Conservation (phyloP, 2,888 invertebrate genomes). For the Macrosiphum euphorbiae region DNA sequence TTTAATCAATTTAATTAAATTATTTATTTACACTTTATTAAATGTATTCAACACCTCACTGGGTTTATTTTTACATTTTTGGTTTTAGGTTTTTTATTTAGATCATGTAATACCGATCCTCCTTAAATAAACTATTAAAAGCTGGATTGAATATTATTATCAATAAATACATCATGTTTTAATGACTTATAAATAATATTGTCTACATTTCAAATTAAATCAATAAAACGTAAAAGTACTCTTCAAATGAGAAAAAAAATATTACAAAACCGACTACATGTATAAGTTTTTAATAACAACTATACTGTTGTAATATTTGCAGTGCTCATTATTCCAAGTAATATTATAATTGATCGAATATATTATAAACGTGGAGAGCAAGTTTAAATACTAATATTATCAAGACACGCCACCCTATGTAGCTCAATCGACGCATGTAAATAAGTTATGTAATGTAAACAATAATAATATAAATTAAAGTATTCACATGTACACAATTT, state of each 20-base stretch:
- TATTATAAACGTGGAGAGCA: not conserved
- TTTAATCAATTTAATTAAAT: not conserved
- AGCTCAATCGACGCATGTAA: not conserved
- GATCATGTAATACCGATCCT: not conserved
- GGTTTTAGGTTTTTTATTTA: not conserved
- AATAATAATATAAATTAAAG: not conserved
- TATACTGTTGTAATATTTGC: not conserved
- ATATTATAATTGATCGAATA: not conserved
- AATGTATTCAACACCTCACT: not conserved
- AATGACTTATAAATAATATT: not conserved
- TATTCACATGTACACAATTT: not conserved
- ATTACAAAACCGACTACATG: not conserved
- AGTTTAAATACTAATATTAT: not conserved
- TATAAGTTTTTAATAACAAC: not conserved
- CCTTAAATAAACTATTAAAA: not conserved
- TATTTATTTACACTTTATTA: too few species aligned
- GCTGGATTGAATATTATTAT: not conserved
- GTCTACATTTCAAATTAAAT: not conserved
- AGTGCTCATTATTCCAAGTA: not conserved
- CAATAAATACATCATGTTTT: not conserved
- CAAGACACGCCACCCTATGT: not conserved
- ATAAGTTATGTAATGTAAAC: not conserved
- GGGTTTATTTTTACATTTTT: not conserved
- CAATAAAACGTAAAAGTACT: not conserved
- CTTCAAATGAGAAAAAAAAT: not conserved